Percentiles rank a stretch among this genome's conserved stretches.
Conservation (phyloP, 2,113 vertebrate genomes). For the Nothocercus nigrocapillus region DNA sequence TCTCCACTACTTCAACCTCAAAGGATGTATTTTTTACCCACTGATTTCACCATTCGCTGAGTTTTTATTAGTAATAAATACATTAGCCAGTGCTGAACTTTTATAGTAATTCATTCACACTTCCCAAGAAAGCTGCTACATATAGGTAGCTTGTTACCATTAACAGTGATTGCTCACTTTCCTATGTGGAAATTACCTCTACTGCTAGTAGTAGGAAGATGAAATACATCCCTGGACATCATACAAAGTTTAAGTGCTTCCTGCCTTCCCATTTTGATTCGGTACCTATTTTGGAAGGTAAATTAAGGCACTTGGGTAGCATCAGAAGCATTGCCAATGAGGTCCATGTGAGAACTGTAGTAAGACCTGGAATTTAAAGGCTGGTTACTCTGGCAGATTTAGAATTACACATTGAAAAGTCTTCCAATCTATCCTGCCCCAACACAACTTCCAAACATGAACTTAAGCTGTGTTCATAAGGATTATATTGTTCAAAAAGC, state of each 20-base stretch:
- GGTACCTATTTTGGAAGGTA: background rate
- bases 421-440: background rate
- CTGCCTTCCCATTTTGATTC: background rate
- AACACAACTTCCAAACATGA: background rate
- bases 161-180: background rate
- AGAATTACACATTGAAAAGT: background rate
- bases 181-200: background rate
- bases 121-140: background rate
- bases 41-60: background rate
- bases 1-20: background rate
- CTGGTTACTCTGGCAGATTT: background rate
- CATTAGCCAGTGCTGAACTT: background rate
- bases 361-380: background rate
- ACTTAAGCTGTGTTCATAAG: background rate
- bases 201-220: background rate
- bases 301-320: background rate
- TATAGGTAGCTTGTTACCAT: background rate
- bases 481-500: background rate
- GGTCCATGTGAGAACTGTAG: background rate
- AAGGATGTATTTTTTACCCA: background rate
- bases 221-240: background rate
- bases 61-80: background rate
- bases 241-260: background rate
- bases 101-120: background rate
- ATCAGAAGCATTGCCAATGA: background rate